These are phyloP conservation scores for Lingula anatina DNA, from an alignment of 2,888 invertebrate species.

Conservation along the genomic window DNA sequence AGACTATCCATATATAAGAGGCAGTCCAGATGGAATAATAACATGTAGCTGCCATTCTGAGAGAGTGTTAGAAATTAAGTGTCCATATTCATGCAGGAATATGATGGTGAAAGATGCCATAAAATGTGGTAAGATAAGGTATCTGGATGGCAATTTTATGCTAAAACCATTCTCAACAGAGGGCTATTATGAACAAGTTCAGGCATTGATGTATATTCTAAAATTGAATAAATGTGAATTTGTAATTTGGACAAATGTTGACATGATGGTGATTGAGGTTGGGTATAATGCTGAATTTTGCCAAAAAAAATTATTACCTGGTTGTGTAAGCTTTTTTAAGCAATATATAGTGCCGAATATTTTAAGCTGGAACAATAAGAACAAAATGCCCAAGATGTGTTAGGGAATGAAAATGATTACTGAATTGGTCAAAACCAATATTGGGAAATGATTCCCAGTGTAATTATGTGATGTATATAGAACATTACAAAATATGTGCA, in stretches of 20 bases:
- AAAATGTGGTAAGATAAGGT: background rate
- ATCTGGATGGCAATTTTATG: background rate
- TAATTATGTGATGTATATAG: too few species aligned
- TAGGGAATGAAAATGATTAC: too few species aligned
- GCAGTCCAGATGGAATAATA: slow-evolving; percentile 6
- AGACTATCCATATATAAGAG: slow-evolving; percentile 4
- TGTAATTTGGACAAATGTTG: slow-evolving; percentile 9
- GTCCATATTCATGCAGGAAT: slow-evolving; percentile 3
- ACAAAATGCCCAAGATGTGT: slow-evolving; percentile 9
- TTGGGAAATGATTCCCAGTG: too few species aligned
- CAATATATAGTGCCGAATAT: slow-evolving; percentile 6
- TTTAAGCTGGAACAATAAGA: background rate
- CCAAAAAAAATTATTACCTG: slow-evolving; percentile 1
- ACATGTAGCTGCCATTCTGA: slow-evolving; percentile 5
- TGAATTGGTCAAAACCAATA: too few species aligned
- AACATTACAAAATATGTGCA: too few species aligned
- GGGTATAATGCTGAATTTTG: slow-evolving; percentile 3
- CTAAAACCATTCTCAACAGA: slow-evolving; percentile 1
- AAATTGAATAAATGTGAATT: slow-evolving; percentile 3
- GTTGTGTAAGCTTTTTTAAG: slow-evolving; percentile 1
- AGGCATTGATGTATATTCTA: slow-evolving; percentile 4
- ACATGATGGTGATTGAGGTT: slow-evolving; percentile 1
- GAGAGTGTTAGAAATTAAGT: slow-evolving; percentile 7
- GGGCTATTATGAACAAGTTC: slow-evolving; percentile 7
- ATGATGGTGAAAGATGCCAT: slow-evolving; percentile 3